Conservation (phyloP, 2,888 invertebrate species). For the Andrena minutula region DNA sequence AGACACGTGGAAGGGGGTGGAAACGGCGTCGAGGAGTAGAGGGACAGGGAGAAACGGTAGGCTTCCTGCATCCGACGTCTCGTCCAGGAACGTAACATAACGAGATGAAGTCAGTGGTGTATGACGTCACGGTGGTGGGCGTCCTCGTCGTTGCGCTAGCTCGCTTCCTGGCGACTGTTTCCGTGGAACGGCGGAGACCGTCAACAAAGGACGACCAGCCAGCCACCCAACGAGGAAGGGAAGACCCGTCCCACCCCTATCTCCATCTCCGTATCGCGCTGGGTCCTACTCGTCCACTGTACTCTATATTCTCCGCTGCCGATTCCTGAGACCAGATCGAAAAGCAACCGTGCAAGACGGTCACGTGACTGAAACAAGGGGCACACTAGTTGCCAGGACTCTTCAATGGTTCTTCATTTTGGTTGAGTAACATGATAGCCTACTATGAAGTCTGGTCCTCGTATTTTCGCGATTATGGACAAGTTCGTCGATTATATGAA, state of each 20-base stretch:
- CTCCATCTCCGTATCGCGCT: constrained; percentile 66
- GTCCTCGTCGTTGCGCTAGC: constrained; percentile 80
- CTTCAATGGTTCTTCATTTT: neutral
- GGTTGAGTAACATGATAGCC: no score
- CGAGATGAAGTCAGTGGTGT: constrained; percentile 86
- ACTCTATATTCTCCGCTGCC: constrained; percentile 6
- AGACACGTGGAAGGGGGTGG: constrained; percentile 45
- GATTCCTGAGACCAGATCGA: constrained; percentile 49
- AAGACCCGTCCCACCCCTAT: constrained; percentile 65
- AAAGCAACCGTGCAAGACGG: constrained; percentile 56
- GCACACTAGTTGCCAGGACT: neutral
- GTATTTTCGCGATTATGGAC: no score
- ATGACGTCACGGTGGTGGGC: constrained; percentile 86
- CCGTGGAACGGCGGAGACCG: constrained; percentile 75
- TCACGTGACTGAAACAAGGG: constrained; percentile 21
- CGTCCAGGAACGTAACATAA: constrained; percentile 81
- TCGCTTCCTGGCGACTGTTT: constrained; percentile 81
- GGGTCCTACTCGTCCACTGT: constrained; percentile 55
- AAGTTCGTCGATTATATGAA: no score
- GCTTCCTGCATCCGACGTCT: constrained; percentile 83
- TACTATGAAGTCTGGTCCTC: no score
- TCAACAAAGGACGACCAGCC: constrained; percentile 79
- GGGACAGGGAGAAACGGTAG: constrained; percentile 72
- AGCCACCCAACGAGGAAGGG: constrained; percentile 67
- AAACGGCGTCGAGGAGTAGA: constrained; percentile 25